Evolutionary conservation across 1,140 invertebrate genomes (phyloP).

Genomic region (Drosophila albomicans): DNA sequence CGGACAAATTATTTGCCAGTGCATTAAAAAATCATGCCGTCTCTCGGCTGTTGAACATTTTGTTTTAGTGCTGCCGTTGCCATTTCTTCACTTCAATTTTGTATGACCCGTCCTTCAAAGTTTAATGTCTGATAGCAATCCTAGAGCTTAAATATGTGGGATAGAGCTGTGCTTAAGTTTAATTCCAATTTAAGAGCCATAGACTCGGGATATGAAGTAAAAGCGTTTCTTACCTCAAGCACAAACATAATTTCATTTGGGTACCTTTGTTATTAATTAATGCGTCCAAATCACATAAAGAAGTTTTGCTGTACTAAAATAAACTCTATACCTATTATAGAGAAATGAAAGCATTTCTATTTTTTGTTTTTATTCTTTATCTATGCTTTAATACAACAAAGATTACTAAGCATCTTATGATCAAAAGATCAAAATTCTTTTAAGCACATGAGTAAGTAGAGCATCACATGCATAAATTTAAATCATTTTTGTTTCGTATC

Average conservation of each 20-base stretch:
- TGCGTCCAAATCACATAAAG: neutral
- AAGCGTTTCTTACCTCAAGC: neutral
- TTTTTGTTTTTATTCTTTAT: too few relatives aligned
- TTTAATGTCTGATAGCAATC: slow-evolving; percentile 31
- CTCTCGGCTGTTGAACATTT: slow-evolving; percentile 20
- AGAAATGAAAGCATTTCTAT: too few relatives aligned
- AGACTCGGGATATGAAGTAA: neutral
- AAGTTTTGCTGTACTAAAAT: too few relatives aligned
- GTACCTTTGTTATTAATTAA: neutral
- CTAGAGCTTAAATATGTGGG: slow-evolving; percentile 8
- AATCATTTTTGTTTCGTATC: slow-evolving; percentile 14
- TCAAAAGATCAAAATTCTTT: too few relatives aligned
- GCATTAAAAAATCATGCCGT: slow-evolving; percentile 40
- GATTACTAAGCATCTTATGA: too few relatives aligned
- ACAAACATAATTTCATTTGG: neutral
- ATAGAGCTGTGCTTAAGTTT: neutral
- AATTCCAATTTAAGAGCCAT: neutral
- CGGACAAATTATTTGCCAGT: slow-evolving; percentile 34
- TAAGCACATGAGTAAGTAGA: neutral
- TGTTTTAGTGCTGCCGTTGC: slow-evolving; percentile 7
- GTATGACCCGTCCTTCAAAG: slow-evolving; percentile 18
- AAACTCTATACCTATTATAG: too few relatives aligned
- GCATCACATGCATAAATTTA: slow-evolving; percentile 6
- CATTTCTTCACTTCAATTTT: neutral
- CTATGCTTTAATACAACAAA: too few relatives aligned